phyloP scores from a whole-genome alignment of 2,888 invertebrate genomes.

The Beris morrisii region DNA sequence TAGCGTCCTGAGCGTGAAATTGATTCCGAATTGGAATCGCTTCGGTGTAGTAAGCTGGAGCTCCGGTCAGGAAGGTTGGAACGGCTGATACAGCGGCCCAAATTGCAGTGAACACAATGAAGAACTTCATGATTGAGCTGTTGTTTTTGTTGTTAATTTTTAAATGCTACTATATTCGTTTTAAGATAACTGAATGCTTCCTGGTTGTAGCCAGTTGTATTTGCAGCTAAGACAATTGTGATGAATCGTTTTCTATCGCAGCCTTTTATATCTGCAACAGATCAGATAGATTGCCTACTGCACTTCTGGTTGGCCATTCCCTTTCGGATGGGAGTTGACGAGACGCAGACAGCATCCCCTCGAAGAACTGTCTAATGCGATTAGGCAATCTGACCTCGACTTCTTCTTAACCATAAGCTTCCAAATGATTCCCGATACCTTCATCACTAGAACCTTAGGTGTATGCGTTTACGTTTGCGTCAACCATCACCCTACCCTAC shows the following conservation, averaged over 20 bases:
- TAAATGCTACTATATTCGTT: conserved; percentile 1
- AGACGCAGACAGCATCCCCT: conserved; percentile 6
- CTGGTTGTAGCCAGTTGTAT: conserved; percentile 31
- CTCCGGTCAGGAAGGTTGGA: conserved; percentile 35
- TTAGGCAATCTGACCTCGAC: conserved; percentile 30
- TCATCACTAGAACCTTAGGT: neutral
- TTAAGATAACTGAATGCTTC: conserved; percentile 1
- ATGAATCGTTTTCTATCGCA: conserved; percentile 8
- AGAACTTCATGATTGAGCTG: conserved; percentile 37
- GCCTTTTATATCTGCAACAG: conserved; percentile 32
- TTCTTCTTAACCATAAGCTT: conserved; percentile 22
- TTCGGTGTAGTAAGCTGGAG: conserved; percentile 39
- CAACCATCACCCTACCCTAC: no score
- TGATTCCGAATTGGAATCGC: conserved; percentile 51
- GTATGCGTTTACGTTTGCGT: no score
- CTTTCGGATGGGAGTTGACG: neutral
- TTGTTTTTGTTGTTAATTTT: conserved; percentile 7
- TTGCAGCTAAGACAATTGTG: conserved; percentile 34
- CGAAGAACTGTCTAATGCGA: conserved; percentile 8
- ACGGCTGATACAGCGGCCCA: conserved; percentile 33
- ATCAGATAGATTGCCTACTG: neutral
- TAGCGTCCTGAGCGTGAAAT: conserved; percentile 64
- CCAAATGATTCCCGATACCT: neutral
- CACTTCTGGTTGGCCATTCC: conserved; percentile 1
- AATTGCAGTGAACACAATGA: conserved; percentile 35